phyloP scores from a whole-genome alignment of 2,113 vertebrate genomes.

The Catharus bicknelli region DNA sequence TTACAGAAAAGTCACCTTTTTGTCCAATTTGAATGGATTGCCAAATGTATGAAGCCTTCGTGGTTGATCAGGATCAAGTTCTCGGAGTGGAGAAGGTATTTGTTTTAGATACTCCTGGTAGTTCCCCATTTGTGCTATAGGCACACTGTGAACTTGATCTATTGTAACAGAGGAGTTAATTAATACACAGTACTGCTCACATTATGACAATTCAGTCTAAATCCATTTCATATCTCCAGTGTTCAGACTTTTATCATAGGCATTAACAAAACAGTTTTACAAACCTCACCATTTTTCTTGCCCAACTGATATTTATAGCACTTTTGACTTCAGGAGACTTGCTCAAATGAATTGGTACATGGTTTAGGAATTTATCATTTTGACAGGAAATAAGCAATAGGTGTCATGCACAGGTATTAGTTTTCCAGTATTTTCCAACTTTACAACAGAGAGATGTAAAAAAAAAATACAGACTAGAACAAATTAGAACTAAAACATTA shows the following conservation, averaged over 20 bases:
- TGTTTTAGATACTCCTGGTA: constrained; percentile 96
- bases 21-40: constrained; percentile 97
- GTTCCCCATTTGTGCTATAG: constrained; percentile 97
- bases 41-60: constrained; percentile 95
- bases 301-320: neutral
- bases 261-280: neutral
- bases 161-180: neutral
- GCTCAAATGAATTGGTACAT: neutral
- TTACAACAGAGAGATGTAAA: neutral
- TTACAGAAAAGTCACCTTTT: constrained; percentile 81
- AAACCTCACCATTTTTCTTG: neutral
- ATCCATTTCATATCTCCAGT: neutral
- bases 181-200: neutral
- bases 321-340: neutral
- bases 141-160: constrained; percentile 96
- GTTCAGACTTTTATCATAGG: neutral
- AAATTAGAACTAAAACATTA: neutral
- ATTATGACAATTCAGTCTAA: neutral
- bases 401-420: neutral
- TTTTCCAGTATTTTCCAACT: neutral
- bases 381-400: neutral
- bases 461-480: neutral
- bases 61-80: constrained; percentile 95
- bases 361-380: neutral
- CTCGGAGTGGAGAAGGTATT: constrained; percentile 89